A percentile compares a stretch with the other conserved stretches of the same genome.
phyloP scores from a whole-genome alignment of 2,113 vertebrate genomes.

The Entosphenus tridentatus region DNA sequence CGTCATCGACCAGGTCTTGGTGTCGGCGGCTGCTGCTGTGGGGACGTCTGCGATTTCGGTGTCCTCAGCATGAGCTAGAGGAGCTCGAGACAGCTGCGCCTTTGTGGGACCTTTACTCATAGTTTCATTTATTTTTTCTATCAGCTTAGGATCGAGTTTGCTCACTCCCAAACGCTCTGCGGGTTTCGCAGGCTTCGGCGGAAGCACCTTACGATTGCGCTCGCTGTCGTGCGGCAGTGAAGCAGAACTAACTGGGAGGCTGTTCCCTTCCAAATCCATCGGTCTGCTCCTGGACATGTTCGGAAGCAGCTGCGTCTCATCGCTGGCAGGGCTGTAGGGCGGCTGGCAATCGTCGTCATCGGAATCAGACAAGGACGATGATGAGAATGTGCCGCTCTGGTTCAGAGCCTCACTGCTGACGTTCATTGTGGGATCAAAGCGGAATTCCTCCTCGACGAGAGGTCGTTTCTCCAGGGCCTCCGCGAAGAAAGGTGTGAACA shows the following conservation, averaged over 20 bases:
- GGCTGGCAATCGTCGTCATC: background rate
- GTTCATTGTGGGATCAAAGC: conserved; percentile 1
- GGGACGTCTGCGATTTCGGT: too few species aligned
- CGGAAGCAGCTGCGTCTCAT: conserved; percentile 1
- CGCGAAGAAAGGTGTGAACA: conserved; percentile 1
- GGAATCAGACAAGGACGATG: background rate
- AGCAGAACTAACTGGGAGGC: conserved; percentile 34
- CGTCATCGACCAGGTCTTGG: too few species aligned
- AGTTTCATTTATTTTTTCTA: conserved; percentile 29
- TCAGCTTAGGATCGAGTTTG: conserved; percentile 81
- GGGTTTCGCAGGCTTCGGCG: conserved; percentile 79
- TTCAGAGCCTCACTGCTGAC: background rate
- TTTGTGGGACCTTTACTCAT: background rate
- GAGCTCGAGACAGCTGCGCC: too few species aligned
- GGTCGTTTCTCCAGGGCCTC: background rate
- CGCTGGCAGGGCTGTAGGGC: background rate
- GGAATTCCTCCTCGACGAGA: background rate
- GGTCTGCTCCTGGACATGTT: too few species aligned
- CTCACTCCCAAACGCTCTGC: conserved; percentile 24
- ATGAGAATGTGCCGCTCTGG: background rate
- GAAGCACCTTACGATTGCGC: conserved; percentile 99
- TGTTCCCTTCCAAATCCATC: too few species aligned
- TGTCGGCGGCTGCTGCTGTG: too few species aligned
- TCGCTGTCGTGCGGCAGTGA: conserved; percentile 63
- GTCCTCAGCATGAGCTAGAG: too few species aligned